These are phyloP conservation scores for Fratercula arctica DNA, from an alignment of 2,797 vertebrate genomes.

Conservation along the genomic window DNA sequence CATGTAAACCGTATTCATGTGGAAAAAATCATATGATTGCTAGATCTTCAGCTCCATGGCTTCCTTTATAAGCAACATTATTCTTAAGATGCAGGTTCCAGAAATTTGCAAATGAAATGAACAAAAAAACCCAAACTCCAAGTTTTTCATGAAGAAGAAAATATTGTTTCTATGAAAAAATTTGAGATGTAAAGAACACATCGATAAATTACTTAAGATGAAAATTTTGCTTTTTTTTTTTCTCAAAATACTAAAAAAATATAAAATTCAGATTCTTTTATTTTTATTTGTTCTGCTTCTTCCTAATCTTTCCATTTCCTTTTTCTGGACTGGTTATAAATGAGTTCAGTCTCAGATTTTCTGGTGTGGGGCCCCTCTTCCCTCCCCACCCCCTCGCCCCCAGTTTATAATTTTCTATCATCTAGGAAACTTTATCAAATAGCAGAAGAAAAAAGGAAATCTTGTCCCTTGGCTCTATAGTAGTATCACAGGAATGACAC, in stretches of 20 bases:
- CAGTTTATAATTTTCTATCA: rapidly evolving
- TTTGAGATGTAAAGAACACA: neutral
- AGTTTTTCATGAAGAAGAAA: neutral
- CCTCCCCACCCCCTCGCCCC: rapidly evolving
- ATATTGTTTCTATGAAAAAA: neutral
- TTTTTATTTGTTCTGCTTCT: neutral
- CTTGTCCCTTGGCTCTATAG: neutral
- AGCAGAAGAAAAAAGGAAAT: neutral
- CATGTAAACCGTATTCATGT: neutral
- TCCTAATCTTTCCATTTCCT: neutral
- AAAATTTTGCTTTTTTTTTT: neutral
- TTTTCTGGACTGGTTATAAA: neutral
- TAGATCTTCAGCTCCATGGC: neutral
- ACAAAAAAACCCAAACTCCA: neutral
- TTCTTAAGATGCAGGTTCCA: neutral
- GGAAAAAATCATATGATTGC: neutral
- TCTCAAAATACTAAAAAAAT: neutral
- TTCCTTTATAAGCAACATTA: neutral
- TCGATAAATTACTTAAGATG: neutral
- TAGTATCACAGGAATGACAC: neutral
- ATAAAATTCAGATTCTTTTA: rapidly evolving
- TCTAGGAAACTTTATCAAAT: neutral
- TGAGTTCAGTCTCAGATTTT: neutral
- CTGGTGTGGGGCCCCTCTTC: neutral
- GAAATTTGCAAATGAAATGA: neutral